Percentiles rank a stretch among this genome's conserved stretches.
Evolutionary conservation across 2,797 vertebrate genomes (phyloP).

Genomic region (Nothura maculosa): DNA sequence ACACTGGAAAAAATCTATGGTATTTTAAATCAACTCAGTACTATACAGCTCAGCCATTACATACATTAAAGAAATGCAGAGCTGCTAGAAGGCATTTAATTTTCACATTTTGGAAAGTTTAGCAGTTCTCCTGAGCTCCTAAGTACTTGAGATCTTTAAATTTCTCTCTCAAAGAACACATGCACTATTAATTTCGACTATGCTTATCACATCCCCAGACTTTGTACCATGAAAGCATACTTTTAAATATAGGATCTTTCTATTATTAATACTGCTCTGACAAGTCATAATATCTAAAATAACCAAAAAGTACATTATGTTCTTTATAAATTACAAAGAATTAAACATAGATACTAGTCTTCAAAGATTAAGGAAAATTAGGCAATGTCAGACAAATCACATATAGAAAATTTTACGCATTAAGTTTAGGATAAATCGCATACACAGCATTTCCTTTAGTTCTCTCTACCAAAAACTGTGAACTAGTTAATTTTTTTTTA

Average conservation of each 20-base stretch:
- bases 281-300: neutral
- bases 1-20: neutral
- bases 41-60: neutral
- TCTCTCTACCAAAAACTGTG: neutral
- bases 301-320: neutral
- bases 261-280: neutral
- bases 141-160: neutral
- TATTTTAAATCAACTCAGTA: neutral
- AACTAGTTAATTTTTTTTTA: neutral
- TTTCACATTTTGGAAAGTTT: neutral
- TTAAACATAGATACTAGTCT: neutral
- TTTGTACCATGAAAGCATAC: neutral
- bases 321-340: neutral
- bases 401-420: neutral
- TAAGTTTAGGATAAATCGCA: neutral
- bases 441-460: neutral
- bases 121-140: neutral
- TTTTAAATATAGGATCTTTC: neutral
- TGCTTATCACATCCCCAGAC: neutral
- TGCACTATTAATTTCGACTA: neutral
- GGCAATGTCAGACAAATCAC: neutral
- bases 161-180: neutral
- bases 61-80: neutral
- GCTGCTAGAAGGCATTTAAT: neutral
- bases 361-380: neutral